These are phyloP conservation scores for Priocnemis perturbator DNA, from an alignment of 2,888 invertebrate species.

Conservation along the genomic window DNA sequence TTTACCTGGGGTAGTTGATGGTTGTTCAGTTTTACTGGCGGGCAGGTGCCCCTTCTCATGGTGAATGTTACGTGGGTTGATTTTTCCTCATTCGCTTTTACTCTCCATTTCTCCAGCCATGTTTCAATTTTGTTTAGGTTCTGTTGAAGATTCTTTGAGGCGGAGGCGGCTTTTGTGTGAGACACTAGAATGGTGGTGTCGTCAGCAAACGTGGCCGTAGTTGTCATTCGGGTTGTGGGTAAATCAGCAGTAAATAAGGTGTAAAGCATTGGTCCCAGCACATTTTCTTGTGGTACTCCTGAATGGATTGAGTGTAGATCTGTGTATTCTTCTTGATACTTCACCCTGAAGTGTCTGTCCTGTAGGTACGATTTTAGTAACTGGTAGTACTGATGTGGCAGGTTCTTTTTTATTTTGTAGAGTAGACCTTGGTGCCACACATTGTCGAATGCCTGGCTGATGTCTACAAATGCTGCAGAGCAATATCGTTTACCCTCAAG, in stretches of 20 bases:
- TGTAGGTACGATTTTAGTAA: slow-evolving; percentile 10
- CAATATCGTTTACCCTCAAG: background rate
- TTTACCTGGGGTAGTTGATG: too few species aligned
- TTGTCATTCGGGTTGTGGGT: slow-evolving; percentile 11
- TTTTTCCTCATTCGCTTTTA: too few species aligned
- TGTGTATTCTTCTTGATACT: background rate
- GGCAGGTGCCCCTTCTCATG: too few species aligned
- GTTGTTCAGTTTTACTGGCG: too few species aligned
- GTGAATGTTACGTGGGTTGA: too few species aligned
- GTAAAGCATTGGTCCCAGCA: slow-evolving; percentile 44
- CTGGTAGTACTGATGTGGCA: background rate
- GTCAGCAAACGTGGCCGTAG: slow-evolving; percentile 22
- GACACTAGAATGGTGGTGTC: too few species aligned
- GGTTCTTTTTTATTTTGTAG: slow-evolving; percentile 16
- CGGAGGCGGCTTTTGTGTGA: too few species aligned
- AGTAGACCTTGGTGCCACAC: slow-evolving; percentile 20
- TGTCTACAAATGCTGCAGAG: background rate
- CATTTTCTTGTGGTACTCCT: slow-evolving; percentile 45
- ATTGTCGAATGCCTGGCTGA: slow-evolving; percentile 13
- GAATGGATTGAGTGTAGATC: slow-evolving; percentile 11
- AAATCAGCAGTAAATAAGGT: slow-evolving; percentile 36
- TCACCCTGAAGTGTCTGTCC: slow-evolving; percentile 19
- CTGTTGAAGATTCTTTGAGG: too few species aligned
- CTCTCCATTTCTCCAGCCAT: too few species aligned
- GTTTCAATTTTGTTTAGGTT: too few species aligned